Conservation (phyloP, 2,797 vertebrate species). For the Ibycter americanus region DNA sequence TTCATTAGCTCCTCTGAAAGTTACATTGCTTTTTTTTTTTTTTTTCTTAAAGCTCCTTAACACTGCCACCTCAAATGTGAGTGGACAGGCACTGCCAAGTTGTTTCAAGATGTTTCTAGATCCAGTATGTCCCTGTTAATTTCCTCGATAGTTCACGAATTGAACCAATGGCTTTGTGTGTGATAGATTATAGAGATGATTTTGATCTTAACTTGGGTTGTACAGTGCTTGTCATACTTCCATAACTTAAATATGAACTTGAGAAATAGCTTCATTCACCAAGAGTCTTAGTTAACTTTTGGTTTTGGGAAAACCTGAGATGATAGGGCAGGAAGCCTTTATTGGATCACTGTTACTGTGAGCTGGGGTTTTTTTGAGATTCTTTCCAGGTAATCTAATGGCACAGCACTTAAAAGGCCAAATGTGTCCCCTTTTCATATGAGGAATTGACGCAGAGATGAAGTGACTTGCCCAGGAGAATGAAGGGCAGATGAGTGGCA, state of each 20-base stretch:
- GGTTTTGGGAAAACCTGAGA: background rate
- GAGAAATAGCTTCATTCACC: background rate
- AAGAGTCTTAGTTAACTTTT: background rate
- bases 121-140: background rate
- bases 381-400: background rate
- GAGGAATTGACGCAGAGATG: background rate
- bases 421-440: background rate
- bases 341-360: background rate
- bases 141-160: background rate
- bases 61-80: background rate
- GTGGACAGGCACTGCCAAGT: background rate
- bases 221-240: background rate
- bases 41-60: background rate
- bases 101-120: background rate
- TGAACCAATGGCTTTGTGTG: background rate
- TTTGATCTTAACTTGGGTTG: background rate
- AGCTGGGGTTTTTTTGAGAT: background rate
- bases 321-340: background rate
- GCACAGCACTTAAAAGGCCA: background rate
- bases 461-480: background rate
- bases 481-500: background rate
- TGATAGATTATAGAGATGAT: background rate
- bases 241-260: background rate
- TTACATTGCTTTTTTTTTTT: background rate
- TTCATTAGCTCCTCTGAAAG: background rate